Conservation (phyloP, 2,888 invertebrate genomes). For the Tricholauxania praeusta region DNA sequence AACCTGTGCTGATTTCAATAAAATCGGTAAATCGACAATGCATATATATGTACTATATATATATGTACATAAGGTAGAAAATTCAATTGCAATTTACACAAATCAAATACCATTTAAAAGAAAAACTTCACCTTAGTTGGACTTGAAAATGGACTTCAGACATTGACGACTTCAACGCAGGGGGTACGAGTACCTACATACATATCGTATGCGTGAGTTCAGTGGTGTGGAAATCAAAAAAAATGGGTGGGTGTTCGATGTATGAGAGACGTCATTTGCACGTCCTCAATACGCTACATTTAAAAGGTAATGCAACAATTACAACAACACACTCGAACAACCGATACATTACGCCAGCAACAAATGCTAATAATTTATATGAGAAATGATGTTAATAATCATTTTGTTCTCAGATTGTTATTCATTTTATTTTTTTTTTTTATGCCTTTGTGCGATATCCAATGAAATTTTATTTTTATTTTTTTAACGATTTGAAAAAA, state of each 20-base stretch:
- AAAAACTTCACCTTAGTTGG: too few species aligned
- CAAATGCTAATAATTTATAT: constrained; percentile 45
- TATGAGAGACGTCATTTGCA: constrained; percentile 14
- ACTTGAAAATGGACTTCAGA: too few species aligned
- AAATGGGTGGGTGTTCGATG: constrained; percentile 8
- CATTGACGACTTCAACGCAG: too few species aligned
- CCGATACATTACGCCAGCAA: constrained; percentile 22
- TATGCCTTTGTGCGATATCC: not conserved
- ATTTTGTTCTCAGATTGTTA: constrained; percentile 52
- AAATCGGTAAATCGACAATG: too few species aligned
- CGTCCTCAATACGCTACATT: constrained; percentile 21
- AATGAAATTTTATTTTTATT: constrained; percentile 18
- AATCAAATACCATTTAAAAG: too few species aligned
- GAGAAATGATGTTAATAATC: constrained; percentile 50
- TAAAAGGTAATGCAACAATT: constrained; percentile 24
- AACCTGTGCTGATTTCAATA: too few species aligned
- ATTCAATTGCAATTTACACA: too few species aligned
- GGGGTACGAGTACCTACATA: not conserved
- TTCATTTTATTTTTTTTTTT: constrained; percentile 25
- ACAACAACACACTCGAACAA: constrained; percentile 9
- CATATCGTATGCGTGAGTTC: constrained; percentile 20
- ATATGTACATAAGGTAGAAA: too few species aligned
- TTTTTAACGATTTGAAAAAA: constrained; percentile 12
- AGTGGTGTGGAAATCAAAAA: constrained; percentile 16
- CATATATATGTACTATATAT: too few species aligned